These are phyloP conservation scores for Drosophila bipectinata DNA, from an alignment of 1,140 invertebrate genomes.

Conservation along the genomic window DNA sequence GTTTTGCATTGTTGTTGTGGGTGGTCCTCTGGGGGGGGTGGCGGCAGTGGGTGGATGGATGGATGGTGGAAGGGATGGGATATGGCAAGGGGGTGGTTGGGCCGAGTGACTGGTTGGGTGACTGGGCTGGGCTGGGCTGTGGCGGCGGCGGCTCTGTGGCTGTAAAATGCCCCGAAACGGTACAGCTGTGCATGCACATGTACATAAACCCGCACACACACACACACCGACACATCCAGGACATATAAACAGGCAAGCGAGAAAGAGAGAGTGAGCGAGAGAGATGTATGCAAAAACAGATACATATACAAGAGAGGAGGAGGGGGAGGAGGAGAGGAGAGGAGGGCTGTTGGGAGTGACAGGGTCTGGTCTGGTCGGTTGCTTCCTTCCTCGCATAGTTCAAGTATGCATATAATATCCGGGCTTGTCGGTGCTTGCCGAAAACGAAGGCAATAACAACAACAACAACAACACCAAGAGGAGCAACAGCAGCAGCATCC, in stretches of 20 bases:
- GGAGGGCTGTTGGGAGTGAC: neutral
- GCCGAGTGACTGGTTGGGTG: neutral
- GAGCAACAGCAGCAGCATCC: neutral
- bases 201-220: conserved; percentile 60
- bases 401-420: conserved; percentile 82
- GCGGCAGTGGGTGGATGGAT: conserved; percentile 35
- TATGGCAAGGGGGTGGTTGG: conserved; percentile 4
- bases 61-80: conserved; percentile 1
- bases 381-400: conserved; percentile 78
- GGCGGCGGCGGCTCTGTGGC: conserved; percentile 59
- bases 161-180: conserved; percentile 79
- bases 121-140: conserved; percentile 17
- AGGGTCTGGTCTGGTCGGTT: conserved; percentile 9
- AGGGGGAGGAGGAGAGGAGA: neutral
- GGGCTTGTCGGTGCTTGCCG: conserved; percentile 65
- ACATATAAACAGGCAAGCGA: conserved; percentile 5
- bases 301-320: conserved; percentile 75
- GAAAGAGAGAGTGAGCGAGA: conserved; percentile 25
- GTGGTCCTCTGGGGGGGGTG: conserved; percentile 36
- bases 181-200: conserved; percentile 73
- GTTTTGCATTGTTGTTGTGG: conserved; percentile 77
- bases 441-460: conserved; percentile 59
- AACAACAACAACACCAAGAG: conserved; percentile 29
- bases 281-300: conserved; percentile 68
- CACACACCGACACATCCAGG: conserved; percentile 22